phyloP scores from a whole-genome alignment of 2,113 vertebrate species.

The Anser cygnoides region DNA sequence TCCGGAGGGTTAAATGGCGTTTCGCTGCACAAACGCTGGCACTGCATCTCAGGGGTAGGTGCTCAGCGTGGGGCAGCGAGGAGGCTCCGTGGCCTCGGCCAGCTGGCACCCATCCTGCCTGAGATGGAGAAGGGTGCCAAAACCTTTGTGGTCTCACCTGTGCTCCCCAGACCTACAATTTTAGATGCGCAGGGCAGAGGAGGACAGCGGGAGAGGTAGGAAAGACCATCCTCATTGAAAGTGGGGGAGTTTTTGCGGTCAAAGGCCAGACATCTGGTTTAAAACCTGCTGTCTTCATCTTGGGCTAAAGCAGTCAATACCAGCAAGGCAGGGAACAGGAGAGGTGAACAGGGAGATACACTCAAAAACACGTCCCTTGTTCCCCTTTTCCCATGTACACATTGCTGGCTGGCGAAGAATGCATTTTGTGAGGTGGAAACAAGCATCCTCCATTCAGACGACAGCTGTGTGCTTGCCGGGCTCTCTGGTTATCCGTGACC shows the following conservation, averaged over 20 bases:
- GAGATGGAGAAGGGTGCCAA: background rate
- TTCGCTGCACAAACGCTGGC: background rate
- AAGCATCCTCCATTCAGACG: rapidly evolving
- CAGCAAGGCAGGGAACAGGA: background rate
- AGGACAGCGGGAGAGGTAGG: background rate
- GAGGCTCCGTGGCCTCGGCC: background rate
- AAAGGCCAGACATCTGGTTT: background rate
- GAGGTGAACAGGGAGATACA: background rate
- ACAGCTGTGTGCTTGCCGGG: background rate
- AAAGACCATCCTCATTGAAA: background rate
- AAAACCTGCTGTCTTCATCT: background rate
- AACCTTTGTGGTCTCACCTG: background rate
- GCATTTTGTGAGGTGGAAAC: background rate
- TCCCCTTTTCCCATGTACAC: background rate
- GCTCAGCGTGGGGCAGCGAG: background rate
- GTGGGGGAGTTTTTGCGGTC: background rate
- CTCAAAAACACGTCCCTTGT: background rate
- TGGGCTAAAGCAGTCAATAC: background rate
- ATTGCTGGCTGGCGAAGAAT: background rate
- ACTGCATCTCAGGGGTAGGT: background rate
- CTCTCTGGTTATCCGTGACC: background rate
- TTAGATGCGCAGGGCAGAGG: rapidly evolving
- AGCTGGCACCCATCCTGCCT: background rate
- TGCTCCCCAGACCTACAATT: background rate
- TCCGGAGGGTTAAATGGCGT: background rate